Evolutionary conservation across 2,888 invertebrate species (phyloP).

Genomic region (Troides helena): DNA sequence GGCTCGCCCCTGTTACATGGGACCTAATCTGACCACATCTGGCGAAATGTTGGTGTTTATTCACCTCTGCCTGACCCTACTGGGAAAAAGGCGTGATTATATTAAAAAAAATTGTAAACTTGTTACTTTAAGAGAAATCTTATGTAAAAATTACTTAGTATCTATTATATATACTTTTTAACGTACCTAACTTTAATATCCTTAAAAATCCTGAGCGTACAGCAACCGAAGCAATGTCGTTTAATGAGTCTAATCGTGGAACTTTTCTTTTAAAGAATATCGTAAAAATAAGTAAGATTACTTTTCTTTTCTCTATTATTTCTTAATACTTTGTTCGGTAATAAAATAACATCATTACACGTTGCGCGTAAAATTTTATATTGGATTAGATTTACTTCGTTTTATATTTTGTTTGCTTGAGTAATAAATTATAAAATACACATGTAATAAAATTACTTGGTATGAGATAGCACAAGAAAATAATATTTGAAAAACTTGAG

Average conservation of each 20-base stretch:
- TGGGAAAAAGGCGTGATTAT: no score
- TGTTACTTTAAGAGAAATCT: no score
- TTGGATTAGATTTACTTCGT: neutral
- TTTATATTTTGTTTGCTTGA: neutral
- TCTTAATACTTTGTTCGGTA: neutral
- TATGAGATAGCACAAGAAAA: no score
- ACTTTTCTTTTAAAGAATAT: conserved; percentile 19
- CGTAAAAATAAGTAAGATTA: conserved; percentile 15
- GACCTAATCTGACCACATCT: no score
- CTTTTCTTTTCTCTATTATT: conserved; percentile 15
- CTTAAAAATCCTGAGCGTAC: conserved; percentile 34
- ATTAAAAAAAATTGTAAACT: no score
- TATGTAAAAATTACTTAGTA: no score
- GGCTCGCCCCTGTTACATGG: no score
- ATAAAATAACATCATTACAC: conserved; percentile 6
- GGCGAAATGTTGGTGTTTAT: no score
- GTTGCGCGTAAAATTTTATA: conserved; percentile 1
- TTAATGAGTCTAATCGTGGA: conserved; percentile 34
- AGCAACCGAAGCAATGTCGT: conserved; percentile 32
- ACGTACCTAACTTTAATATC: conserved; percentile 39
- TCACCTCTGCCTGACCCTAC: no score
- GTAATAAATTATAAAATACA: neutral
- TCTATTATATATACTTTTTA: conserved; percentile 30
- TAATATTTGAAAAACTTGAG: no score
- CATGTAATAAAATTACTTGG: neutral